Conservation (phyloP, 1,140 invertebrate genomes). For the Eumaeus atala region DNA sequence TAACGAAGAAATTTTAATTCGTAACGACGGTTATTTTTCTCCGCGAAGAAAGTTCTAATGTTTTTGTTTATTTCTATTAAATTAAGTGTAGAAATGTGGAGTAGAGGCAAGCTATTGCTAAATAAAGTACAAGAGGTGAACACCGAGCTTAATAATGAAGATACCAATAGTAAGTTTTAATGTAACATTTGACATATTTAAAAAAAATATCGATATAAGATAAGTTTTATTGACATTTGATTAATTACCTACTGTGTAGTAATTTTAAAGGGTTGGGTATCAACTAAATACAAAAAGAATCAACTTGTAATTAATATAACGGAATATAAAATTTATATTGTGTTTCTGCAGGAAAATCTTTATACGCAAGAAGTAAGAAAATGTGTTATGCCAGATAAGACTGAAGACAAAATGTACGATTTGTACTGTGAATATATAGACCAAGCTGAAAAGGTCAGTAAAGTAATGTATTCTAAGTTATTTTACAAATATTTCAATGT, state of each 20-base stretch:
- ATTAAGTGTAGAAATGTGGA: conserved; percentile 3
- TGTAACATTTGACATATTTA: too few relatives aligned
- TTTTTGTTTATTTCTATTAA: neutral
- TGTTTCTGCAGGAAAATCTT: too few relatives aligned
- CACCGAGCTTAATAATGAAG: neutral
- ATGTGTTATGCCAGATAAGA: conserved; percentile 16
- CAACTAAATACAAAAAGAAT: too few relatives aligned
- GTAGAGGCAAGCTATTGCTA: conserved; percentile 1
- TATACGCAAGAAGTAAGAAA: too few relatives aligned
- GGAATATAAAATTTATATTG: too few relatives aligned
- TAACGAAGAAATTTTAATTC: too few relatives aligned
- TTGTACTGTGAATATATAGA: conserved; percentile 13
- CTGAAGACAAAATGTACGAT: conserved; percentile 18
- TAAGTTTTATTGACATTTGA: too few relatives aligned
- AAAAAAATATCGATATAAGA: too few relatives aligned
- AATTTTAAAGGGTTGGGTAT: too few relatives aligned
- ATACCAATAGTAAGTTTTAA: neutral
- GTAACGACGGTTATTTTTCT: too few relatives aligned
- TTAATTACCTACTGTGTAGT: too few relatives aligned
- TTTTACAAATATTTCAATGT: conserved; percentile 15
- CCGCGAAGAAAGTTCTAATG: neutral
- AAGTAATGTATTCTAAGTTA: conserved; percentile 8
- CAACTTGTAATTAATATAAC: too few relatives aligned
- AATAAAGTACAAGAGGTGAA: conserved; percentile 2
- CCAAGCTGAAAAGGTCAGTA: conserved; percentile 10